phyloP scores from a whole-genome alignment of 2,888 invertebrate species.

The Liopterus haemorrhoidalis region DNA sequence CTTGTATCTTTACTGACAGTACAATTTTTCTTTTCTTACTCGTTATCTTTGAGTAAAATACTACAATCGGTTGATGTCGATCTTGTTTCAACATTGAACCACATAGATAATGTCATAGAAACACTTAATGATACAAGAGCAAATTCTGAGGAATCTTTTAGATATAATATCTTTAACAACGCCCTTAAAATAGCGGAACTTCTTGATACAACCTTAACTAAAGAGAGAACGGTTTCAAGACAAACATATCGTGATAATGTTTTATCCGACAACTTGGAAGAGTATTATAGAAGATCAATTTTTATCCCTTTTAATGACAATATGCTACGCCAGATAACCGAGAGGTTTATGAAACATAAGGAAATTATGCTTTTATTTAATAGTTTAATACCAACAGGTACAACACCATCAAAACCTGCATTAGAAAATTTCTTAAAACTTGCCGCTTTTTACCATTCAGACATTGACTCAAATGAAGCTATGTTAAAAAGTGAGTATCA shows the following conservation, averaged over 20 bases:
- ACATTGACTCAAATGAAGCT: too few species aligned
- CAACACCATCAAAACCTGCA: too few species aligned
- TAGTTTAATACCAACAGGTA: too few species aligned
- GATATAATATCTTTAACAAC: too few species aligned
- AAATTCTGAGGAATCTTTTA: conserved; percentile 5
- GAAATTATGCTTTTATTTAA: too few species aligned
- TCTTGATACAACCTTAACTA: too few species aligned
- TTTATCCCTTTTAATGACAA: conserved; percentile 3
- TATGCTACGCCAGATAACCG: conserved; percentile 1
- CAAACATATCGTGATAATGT: conserved; percentile 1
- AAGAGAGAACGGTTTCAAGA: too few species aligned
- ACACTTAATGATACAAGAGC: conserved; percentile 1
- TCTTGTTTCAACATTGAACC: conserved; percentile 2
- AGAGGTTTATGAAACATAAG: too few species aligned
- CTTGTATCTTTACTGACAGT: conserved; percentile 3
- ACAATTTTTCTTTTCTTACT: neutral
- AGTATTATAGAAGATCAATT: conserved; percentile 3
- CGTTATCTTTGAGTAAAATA: conserved; percentile 5
- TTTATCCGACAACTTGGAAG: neutral
- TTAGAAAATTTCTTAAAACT: too few species aligned
- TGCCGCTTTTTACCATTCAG: too few species aligned
- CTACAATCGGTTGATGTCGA: conserved; percentile 5
- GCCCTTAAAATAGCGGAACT: too few species aligned
- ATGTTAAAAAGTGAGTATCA: too few species aligned
- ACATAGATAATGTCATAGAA: neutral